Conservation (phyloP, 2,888 invertebrate genomes). For the Heliconius sara region DNA sequence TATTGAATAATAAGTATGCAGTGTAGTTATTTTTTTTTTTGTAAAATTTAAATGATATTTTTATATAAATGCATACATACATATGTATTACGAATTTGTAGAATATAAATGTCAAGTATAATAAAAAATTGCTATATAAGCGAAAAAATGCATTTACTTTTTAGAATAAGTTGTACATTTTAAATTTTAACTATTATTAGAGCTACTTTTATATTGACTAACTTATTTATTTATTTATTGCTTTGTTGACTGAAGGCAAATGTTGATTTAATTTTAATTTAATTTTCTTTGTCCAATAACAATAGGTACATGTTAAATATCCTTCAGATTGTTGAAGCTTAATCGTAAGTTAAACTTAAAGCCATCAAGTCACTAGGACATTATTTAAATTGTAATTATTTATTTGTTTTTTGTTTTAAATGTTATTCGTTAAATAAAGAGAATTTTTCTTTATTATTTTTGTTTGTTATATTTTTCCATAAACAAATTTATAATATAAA, state of each 20-base stretch:
- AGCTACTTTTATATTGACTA: background rate
- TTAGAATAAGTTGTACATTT: constrained; percentile 29
- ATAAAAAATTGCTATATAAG: background rate
- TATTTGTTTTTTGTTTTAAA: constrained; percentile 13
- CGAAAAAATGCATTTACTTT: constrained; percentile 33
- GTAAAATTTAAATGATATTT: too few species aligned
- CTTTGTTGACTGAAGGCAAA: constrained; percentile 22
- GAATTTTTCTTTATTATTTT: background rate
- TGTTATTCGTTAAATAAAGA: constrained; percentile 16
- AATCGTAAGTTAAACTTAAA: constrained; percentile 42
- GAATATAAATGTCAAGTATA: background rate
- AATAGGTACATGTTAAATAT: background rate
- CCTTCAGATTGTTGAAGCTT: constrained; percentile 32
- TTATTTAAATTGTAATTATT: constrained; percentile 49
- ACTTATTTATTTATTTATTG: constrained; percentile 16
- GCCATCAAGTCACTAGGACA: constrained; percentile 71
- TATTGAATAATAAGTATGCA: background rate
- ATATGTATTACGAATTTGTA: background rate
- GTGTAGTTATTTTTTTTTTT: too few species aligned
- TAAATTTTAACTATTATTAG: background rate
- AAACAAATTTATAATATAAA: background rate
- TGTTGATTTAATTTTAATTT: background rate
- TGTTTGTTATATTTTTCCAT: background rate
- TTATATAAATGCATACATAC: too few species aligned
- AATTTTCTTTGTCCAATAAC: background rate